These are phyloP conservation scores for Neomonachus schauinslandi DNA, from an alignment of 2,113 vertebrate genomes.

Conservation along the genomic window DNA sequence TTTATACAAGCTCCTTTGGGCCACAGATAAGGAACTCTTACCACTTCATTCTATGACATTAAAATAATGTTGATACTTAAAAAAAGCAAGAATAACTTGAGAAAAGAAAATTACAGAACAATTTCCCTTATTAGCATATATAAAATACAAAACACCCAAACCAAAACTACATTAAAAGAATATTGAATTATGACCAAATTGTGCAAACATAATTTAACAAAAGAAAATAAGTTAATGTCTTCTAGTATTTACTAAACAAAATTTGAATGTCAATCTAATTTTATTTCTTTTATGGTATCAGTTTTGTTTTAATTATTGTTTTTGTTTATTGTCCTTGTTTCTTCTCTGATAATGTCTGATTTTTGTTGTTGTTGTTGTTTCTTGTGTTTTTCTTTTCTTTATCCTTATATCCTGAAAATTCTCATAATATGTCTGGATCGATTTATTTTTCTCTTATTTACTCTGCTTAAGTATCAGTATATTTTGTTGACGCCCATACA, in stretches of 20 bases:
- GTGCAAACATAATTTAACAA: neutral
- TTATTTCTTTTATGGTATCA: neutral
- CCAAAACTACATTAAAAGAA: neutral
- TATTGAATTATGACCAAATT: neutral
- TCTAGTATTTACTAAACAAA: neutral
- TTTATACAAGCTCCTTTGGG: neutral
- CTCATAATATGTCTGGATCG: neutral
- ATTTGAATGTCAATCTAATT: neutral
- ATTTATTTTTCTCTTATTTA: neutral
- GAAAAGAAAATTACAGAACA: neutral
- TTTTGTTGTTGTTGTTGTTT: neutral
- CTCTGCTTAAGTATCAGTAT: neutral
- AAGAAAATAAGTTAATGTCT: neutral
- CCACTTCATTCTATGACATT: neutral
- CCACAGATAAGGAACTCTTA: neutral
- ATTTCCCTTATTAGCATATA: neutral
- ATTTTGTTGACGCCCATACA: neutral
- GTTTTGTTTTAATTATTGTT: neutral
- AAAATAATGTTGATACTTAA: neutral
- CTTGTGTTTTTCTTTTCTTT: neutral
- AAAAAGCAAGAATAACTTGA: neutral
- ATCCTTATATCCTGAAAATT: neutral
- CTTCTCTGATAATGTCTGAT: neutral
- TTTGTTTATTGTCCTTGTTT: neutral
- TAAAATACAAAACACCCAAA: neutral